Conservation (phyloP, 2,113 vertebrate species). For the Pygathrix nemaeus region DNA sequence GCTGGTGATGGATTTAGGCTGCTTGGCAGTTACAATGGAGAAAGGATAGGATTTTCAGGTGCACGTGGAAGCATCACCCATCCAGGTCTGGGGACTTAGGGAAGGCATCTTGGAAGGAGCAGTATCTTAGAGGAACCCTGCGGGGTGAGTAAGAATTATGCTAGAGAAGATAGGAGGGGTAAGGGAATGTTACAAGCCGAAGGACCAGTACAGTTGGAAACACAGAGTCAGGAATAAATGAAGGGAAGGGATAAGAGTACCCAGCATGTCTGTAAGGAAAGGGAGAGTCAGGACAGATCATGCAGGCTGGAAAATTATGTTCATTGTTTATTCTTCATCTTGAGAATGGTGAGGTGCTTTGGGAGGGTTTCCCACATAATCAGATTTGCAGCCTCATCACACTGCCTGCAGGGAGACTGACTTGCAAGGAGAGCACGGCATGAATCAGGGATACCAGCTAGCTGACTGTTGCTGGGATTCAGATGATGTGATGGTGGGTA, state of each 20-base stretch:
- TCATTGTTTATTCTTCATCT: neutral
- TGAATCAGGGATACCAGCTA: neutral
- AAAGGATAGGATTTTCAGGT: neutral
- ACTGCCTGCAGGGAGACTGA: neutral
- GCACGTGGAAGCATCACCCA: rapidly evolving
- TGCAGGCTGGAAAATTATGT: neutral
- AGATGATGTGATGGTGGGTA: neutral
- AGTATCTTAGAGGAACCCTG: neutral
- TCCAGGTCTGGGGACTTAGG: neutral
- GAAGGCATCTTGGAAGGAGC: neutral
- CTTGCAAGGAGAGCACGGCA: neutral
- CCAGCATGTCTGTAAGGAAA: neutral
- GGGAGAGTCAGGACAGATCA: rapidly evolving
- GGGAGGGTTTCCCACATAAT: neutral
- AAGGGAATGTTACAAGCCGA: neutral
- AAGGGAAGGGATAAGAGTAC: neutral
- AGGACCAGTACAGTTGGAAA: neutral
- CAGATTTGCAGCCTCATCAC: neutral
- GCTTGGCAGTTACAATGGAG: neutral
- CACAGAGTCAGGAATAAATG: no score
- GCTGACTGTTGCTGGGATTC: neutral
- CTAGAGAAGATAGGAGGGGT: neutral
- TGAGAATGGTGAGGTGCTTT: neutral
- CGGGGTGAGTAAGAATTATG: neutral
- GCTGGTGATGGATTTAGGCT: no score